Evolutionary conservation across 2,888 invertebrate genomes (phyloP), one percentile per base, ranked within the genome.

Genomic region (Harpalus rufipes): DNA sequence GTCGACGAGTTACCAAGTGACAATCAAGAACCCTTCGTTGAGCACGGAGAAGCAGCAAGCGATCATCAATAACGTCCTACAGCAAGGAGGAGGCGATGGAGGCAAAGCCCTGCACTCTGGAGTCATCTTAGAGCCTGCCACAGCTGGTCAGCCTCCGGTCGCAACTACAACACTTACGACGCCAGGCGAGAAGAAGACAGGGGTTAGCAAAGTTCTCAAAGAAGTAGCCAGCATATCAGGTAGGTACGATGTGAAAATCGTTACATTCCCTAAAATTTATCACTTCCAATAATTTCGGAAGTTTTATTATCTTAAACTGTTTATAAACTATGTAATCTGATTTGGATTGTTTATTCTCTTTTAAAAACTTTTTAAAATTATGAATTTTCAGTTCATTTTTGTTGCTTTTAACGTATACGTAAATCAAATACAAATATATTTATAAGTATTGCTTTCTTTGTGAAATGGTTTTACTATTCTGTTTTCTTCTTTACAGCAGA

Each of bases 1-100:
- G 91, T 94, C 94, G 61, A 94, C 94, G 63, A 93, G 94, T 86
- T 94, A 94, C 90, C 94, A 94, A 88, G 92, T 93, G 87, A 88
- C 90, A 39, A 88, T 90, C 14, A 91, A 90, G 87, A 92, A 93
- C 89, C 92, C 93, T 65, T 92, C 93, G 6, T 88, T 91, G 87
- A 81, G 84, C 21, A 84, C 86, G 6, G 90, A 90, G 85, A 90
- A 91, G 86, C 91, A 91, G 86, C 91, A 91, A 86, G 89, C 89
- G 39, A 85, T 83, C 82, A 86, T 86, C 85, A 86, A 85, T 83
- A 86, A 86, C 79, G 88, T 91, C 10, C 87, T 90, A 85, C 90
- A 91, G 82, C 90, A 91, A 87, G 89, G 90, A 74, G 89, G 89
- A 41, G 86, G 84, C 63, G 85, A 86, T 51, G 68, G 65, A 25